phyloP scores from a whole-genome alignment of 2,113 vertebrate genomes.

The Ammodytes marinus region DNA sequence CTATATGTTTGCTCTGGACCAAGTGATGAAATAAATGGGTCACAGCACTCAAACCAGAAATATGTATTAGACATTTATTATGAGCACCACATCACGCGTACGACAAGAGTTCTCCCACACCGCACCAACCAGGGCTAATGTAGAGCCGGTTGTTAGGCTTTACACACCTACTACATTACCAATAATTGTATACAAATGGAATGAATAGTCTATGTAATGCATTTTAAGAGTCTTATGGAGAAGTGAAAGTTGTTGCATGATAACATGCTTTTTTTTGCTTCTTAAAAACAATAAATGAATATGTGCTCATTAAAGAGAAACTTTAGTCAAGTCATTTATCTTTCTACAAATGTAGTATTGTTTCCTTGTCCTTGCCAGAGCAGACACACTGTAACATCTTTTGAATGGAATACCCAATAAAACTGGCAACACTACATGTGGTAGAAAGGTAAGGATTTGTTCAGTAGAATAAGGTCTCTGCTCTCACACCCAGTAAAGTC shows the following conservation, averaged over 20 bases:
- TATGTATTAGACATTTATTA: too few relatives aligned
- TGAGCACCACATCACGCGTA: too few relatives aligned
- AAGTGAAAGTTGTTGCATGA: neutral
- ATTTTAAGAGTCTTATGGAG: neutral
- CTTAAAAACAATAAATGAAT: too few relatives aligned
- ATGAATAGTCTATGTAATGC: neutral
- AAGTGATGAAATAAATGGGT: too few relatives aligned
- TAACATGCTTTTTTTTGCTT: neutral
- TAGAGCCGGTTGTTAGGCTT: too few relatives aligned
- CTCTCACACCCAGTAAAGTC: neutral
- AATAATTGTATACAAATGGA: neutral
- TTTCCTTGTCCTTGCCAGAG: neutral
- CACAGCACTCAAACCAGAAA: too few relatives aligned
- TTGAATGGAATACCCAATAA: neutral
- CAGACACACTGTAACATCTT: neutral
- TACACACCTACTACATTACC: neutral
- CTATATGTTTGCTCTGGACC: too few relatives aligned
- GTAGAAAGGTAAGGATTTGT: neutral
- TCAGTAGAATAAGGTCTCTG: neutral
- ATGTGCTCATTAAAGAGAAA: neutral
- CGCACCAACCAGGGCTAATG: too few relatives aligned
- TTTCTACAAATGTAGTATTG: neutral
- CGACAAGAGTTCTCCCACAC: too few relatives aligned
- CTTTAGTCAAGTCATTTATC: neutral
- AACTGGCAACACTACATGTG: neutral